Evolutionary conservation across 30 jellyfish, hydroid and myxozoan genomes (phyloP).

Genomic region (Rhopilema esculentum): DNA sequence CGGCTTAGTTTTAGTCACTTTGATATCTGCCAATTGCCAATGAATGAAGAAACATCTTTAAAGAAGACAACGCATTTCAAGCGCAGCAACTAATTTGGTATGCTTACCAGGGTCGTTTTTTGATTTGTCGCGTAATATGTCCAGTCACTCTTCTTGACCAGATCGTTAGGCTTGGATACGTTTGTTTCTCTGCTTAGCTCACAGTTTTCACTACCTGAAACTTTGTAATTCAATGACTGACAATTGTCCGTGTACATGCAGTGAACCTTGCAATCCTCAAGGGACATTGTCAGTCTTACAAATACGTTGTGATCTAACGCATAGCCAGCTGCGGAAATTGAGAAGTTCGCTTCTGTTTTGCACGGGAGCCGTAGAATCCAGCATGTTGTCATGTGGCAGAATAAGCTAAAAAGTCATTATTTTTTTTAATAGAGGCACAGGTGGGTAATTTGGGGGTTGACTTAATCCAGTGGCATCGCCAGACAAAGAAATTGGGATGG

Average conservation of each 20-base stretch:
- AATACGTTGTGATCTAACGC: neutral
- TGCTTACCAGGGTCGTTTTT: neutral
- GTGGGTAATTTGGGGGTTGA: too few species aligned
- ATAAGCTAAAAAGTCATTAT: too few species aligned
- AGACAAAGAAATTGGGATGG: too few species aligned
- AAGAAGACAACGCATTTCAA: too few species aligned
- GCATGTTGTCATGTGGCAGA: neutral
- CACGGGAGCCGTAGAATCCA: neutral
- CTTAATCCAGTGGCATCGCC: too few species aligned
- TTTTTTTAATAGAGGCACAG: too few species aligned
- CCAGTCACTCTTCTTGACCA: neutral
- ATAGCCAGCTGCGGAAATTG: neutral
- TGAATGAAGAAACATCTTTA: too few species aligned
- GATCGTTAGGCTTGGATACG: neutral
- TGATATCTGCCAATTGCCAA: too few species aligned
- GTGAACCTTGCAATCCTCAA: neutral
- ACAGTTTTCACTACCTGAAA: neutral
- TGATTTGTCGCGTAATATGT: neutral
- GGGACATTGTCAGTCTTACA: neutral
- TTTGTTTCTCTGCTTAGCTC: neutral
- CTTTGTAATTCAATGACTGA: neutral
- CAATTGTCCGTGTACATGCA: neutral
- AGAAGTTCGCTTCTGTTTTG: neutral
- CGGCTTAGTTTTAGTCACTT: too few species aligned
- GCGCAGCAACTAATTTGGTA: neutral